Base-by-base conservation (phyloP, 2,888 invertebrate species). In the Aspidapion aeneum region DNA sequence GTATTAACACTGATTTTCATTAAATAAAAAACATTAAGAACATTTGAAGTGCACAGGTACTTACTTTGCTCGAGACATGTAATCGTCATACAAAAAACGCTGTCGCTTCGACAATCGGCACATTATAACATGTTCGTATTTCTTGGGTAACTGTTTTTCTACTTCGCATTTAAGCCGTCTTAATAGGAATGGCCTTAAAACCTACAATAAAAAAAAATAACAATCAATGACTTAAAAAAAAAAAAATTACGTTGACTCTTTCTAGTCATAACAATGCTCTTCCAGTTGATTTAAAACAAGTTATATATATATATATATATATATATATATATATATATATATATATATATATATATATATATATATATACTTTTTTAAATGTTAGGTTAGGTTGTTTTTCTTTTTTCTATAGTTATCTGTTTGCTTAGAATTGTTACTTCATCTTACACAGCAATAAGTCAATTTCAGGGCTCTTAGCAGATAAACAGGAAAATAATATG, bases 11-110 rank as follows among this genome's bases (percentile, higher is more conserved):
- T n/a, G n/a, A n/a, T n/a, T n/a, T n/a, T n/a, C n/a, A n/a, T n/a
- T n/a, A n/a, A n/a, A n/a, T n/a, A n/a, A n/a, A n/a, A n/a, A 59
- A 63, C 12, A 51, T 21, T 50, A 18, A 55, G 57, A 35, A 62
- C 62, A 61, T 20, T 63, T 55, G 55, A 58, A 63, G 21, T 48
- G 50, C 20, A 54, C 48, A 48, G 21, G 16, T n/a, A 66, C 89
- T 85, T 82, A 94, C 93, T 93, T 92, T 76, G 97, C 90, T 74
- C 96, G 88, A 60, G 95, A 91, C 98, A 99, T 98, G 82, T 98
- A 99, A 81, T 99, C 99, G 82, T 99, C 98, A 82, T 99, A 99
- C 64, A 99, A 86, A 83, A 89, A 97, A 68, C 98, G 87, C 81
- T 99, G 99, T 49, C 99, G 86, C 81, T 96, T 96, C 49, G 98